phyloP scores from a whole-genome alignment of 2,113 vertebrate species.

The Lamprotornis superbus region DNA sequence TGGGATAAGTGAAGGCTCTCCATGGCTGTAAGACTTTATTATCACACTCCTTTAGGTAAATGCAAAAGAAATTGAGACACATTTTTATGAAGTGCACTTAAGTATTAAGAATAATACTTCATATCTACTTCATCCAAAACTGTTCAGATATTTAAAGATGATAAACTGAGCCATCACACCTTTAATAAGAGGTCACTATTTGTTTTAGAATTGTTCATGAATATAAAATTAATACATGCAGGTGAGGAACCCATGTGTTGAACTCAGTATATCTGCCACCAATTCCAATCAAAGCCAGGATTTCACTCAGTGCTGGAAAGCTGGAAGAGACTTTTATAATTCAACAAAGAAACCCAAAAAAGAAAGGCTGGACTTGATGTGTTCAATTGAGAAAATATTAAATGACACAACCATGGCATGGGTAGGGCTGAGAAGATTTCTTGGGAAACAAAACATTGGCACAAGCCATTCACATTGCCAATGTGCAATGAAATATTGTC shows the following conservation, averaged over 20 bases:
- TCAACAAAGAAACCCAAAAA: neutral
- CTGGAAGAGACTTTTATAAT: neutral
- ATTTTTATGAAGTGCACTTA: neutral
- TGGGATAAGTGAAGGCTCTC: neutral
- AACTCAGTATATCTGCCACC: neutral
- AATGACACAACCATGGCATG: neutral
- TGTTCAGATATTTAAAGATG: neutral
- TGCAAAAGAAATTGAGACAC: neutral
- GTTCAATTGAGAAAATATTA: neutral
- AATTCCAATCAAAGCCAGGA: neutral
- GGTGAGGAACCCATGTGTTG: neutral
- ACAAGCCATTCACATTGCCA: neutral
- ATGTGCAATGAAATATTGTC: neutral
- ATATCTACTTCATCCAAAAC: neutral
- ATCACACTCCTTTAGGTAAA: neutral
- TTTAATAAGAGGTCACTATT: neutral
- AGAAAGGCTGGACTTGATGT: fast-evolving
- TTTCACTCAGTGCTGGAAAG: neutral
- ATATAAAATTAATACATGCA: neutral
- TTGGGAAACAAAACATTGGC: neutral
- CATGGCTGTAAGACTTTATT: neutral
- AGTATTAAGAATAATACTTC: neutral
- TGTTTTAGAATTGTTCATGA: neutral
- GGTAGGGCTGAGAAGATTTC: neutral
- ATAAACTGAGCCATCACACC: neutral